Evolutionary conservation across 1,140 invertebrate species (phyloP), one percentile per base, ranked within the genome.

Genomic region (Drosophila yakuba): DNA sequence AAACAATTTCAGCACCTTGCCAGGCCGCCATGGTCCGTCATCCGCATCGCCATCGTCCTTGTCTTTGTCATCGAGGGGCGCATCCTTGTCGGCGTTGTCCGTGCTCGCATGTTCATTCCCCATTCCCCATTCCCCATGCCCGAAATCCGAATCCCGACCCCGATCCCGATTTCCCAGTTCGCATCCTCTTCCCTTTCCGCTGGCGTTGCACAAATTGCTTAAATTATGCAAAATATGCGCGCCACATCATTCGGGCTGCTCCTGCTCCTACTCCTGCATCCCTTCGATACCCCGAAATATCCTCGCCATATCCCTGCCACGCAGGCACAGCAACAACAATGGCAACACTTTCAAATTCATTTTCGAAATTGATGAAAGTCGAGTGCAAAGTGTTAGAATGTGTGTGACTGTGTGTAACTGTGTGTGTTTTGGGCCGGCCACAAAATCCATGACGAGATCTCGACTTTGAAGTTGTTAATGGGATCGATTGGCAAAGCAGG

Each of bases 181-280:
- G 23, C 57, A 50, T 23, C 28, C 56, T 66, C 32, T 57, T 74
- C 79, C 58, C 63, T 39, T 61, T 62, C 71, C 74, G 71, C 67
- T 88, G 76, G 76, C 74, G 76, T 63, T 80, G 79, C 84, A 88
- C 84, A 88, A 88, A 88, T 88, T 88, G 84, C 84, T 88, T 88
- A 88, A 88, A 88, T 88, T 89, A 88, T 88, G 84, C 84, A 88
- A 88, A 88, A 88, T 88, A 89, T 88, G 84, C 85, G 84, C 85
- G 76, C 84, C 80, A 83, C 75, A 89, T 83, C 78, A 80, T 75
- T 71, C 59, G 52, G 43, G 51, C 35, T 28, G 43, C 32, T 39
- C 20, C 44, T 38, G 48, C 51, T 44, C n/a, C 51, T 32, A 32
- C 45, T 55, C 25, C 23, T 28, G 23, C 38, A 15, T 62, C 60